Evolutionary conservation across 2,797 vertebrate genomes (phyloP).

Genomic region (Alfaro cultratus): DNA sequence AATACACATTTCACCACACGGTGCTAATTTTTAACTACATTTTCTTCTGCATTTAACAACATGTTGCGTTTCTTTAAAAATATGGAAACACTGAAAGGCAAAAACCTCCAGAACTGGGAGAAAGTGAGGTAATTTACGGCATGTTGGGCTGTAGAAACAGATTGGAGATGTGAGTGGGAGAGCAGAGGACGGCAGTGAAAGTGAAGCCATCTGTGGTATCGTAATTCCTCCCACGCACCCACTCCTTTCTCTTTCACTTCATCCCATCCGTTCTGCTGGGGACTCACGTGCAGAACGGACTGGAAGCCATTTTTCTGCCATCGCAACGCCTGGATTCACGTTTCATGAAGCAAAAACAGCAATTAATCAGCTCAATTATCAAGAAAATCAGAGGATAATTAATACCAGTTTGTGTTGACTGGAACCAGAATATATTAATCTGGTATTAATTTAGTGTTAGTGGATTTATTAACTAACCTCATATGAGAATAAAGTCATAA

Average conservation of each 20-base stretch:
- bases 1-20: constrained; percentile 1
- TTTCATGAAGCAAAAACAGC: constrained; percentile 17
- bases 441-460: constrained; percentile 2
- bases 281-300: constrained; percentile 19
- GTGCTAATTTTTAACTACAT: background rate
- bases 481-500: no score
- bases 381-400: constrained; percentile 14
- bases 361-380: constrained; percentile 21
- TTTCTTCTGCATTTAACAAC: background rate
- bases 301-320: constrained; percentile 2
- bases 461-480: no score
- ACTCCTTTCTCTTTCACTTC: constrained; percentile 29
- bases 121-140: constrained; percentile 16
- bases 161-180: constrained; percentile 63
- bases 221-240: constrained; percentile 64
- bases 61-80: constrained; percentile 19
- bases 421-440: constrained; percentile 22
- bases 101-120: constrained; percentile 5
- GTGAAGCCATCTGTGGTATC: constrained; percentile 67
- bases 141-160: constrained; percentile 35
- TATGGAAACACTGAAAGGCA: background rate
- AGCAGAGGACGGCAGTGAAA: constrained; percentile 57
- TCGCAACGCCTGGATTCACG: constrained; percentile 20
- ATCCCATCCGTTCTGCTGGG: constrained; percentile 38
- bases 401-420: constrained; percentile 21